Evolutionary conservation across 2,797 vertebrate species (phyloP), one percentile per base, ranked within the genome.

Genomic region (Argentina silus): DNA sequence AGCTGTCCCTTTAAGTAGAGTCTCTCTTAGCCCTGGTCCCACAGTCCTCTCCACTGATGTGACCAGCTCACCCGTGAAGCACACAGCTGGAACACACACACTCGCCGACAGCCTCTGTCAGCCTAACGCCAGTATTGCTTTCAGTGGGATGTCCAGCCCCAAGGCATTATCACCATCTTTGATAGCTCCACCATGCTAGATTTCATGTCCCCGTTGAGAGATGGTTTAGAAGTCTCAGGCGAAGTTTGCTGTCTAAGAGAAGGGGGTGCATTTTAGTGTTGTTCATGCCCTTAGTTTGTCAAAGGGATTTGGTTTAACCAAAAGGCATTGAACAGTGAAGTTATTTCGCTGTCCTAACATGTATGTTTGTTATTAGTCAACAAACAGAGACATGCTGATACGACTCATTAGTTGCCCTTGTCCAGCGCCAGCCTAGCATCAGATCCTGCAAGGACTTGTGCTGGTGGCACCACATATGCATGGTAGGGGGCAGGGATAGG

Each of bases 161-260:
- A 66, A 75, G 75, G 47, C 67, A 0, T 44, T 36, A 23, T 69
- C 75, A 7, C 62, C 50, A 0, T 9, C 67, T 87, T 82, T 73
- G 72, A 84, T 74, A 47, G 7, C 55, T 72, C 72, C 75, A 62
- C 67, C 77, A 60, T 12, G 44, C 75, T 75, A 68, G 71, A 1
- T 80, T 77, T 79, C 62, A 44, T 57, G 44, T 73, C 55, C 10
- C 53, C 68, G 84, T 75, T 79, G 82, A 86, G 59, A 77, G 84
- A 86, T 7, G 0, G 72, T 53, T 56, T 85, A 73, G 78, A 83
- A 70, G 73, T 15, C 68, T 82, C 53, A 14, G 1, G 42, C 42
- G 14, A 0, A 15, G 76, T 81, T 73, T 63, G 73, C 51, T 75
- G 50, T 51, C 15, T 12, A 51, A 0, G 6, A 3, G 45, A 27